phyloP scores from a whole-genome alignment of 1,140 invertebrate genomes.

The Helicoverpa zea region DNA sequence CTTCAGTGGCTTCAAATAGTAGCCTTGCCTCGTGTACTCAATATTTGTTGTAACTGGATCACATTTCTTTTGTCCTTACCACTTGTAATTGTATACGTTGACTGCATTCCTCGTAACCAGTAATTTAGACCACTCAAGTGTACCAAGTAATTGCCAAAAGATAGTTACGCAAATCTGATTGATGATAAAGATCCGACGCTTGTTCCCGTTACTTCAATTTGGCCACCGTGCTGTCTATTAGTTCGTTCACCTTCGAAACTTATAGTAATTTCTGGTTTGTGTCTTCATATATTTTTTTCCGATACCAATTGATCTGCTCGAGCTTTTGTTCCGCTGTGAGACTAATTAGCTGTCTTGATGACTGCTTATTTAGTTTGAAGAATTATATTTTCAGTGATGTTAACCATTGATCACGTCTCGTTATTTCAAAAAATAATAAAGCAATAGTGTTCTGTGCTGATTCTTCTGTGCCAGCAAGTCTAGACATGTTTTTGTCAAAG shows the following conservation, averaged over 20 bases:
- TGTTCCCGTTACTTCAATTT: slow-evolving; percentile 83
- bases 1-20: slow-evolving; percentile 26
- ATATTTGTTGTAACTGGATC: slow-evolving; percentile 50
- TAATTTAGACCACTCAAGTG: slow-evolving; percentile 67
- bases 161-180: slow-evolving; percentile 86
- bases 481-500: slow-evolving; percentile 54
- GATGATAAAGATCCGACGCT: slow-evolving; percentile 81
- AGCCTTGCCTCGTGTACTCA: slow-evolving; percentile 34
- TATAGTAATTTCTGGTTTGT: slow-evolving; percentile 62
- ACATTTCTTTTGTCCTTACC: slow-evolving; percentile 52
- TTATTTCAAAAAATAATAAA: slow-evolving; percentile 72
- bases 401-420: slow-evolving; percentile 68
- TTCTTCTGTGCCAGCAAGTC: slow-evolving; percentile 54
- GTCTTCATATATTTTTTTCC: slow-evolving; percentile 54
- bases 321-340: slow-evolving; percentile 54
- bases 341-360: slow-evolving; percentile 58
- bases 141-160: slow-evolving; percentile 80
- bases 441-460: slow-evolving; percentile 69
- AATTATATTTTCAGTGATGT: slow-evolving; percentile 54
- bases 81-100: slow-evolving; percentile 63
- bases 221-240: slow-evolving; percentile 77
- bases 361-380: slow-evolving; percentile 49
- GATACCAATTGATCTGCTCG: slow-evolving; percentile 43
- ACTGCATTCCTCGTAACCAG: slow-evolving; percentile 68
- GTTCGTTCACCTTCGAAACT: slow-evolving; percentile 76